Evolutionary conservation across 2,888 invertebrate species (phyloP), one percentile per base, ranked within the genome.

Genomic region (Heteropelma amictum): DNA sequence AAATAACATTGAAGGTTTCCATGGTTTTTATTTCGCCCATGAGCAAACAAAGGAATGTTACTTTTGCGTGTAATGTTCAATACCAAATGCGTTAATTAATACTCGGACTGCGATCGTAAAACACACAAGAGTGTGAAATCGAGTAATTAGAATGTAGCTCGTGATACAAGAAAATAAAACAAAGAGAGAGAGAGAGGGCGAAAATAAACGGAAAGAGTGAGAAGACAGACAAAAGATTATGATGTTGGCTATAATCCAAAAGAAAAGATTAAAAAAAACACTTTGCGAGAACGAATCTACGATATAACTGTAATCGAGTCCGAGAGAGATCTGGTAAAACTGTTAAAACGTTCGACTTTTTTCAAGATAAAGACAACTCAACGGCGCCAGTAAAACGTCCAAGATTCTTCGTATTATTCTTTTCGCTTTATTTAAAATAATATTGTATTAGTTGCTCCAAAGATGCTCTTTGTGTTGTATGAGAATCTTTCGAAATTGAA

Each of bases 81-180:
- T 60, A 33, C 69, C 64, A 58, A 30, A 28, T n/a, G 67, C 45
- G 65, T 75, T 42, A 67, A 75, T 71, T 51, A 65, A 74, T 54
- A 35, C 28, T 17, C 19, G 12, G 21, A 30, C 7, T 21, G n/a
- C 14, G 33, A 26, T 17, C 51, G 49, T 26, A 65, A 64, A 21
- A 45, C 14, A 19, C 8, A 26, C 19, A 30, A 1, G 17, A n/a
- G 53, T 64, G 64, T 54, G 61, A 70, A 65, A 40, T 61, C 28
- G 33, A 49, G 42, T 63, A 75, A 75, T 75, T 75, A 65, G 75
- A 56, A 71, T 71, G 61, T 71, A 63, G 60, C 75, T 42, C 56
- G 63, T 61, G 67, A 67, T 49, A 54, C 60, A 40, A 61, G 38
- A 56, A 33, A 53, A 33, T n/a, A n/a, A n/a, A n/a, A n/a, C n/a